These are phyloP conservation scores for Xenopus petersii DNA, from an alignment of 2,797 vertebrate genomes.

Conservation along the genomic window DNA sequence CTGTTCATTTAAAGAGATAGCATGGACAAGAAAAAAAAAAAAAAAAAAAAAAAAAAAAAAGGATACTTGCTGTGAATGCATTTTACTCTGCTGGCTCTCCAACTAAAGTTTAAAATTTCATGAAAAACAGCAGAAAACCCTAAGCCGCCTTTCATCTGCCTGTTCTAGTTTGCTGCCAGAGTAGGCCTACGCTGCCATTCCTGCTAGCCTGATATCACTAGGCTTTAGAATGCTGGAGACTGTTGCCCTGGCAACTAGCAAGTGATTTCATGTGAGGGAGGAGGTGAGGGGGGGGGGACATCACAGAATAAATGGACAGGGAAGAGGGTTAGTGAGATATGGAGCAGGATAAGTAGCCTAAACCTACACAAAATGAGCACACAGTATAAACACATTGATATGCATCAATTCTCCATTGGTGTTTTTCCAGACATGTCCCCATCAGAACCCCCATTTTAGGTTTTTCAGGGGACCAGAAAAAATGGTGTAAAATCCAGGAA, in stretches of 20 bases:
- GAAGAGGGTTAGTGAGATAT: not conserved
- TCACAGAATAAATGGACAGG: not conserved
- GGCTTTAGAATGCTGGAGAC: slow-evolving; percentile 34
- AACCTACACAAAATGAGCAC: not conserved
- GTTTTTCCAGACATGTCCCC: too few species aligned
- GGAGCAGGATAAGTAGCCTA: slow-evolving; percentile 15
- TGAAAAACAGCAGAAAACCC: too few species aligned
- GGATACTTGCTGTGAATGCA: too few species aligned
- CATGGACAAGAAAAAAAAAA: too few species aligned
- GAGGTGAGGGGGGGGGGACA: not conserved
- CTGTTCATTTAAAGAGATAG: too few species aligned
- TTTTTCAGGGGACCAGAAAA: too few species aligned
- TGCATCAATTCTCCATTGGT: too few species aligned
- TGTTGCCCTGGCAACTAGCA: slow-evolving; percentile 32
- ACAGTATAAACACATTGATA: not conserved
- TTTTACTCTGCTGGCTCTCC: too few species aligned
- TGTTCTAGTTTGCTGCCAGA: not conserved
- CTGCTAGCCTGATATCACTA: slow-evolving; percentile 2
- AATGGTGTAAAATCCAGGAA: too few species aligned
- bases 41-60: too few species aligned
- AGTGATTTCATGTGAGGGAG: slow-evolving; percentile 19
- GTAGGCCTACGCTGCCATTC: not conserved
- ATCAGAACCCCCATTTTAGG: too few species aligned
- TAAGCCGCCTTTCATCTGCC: not conserved
- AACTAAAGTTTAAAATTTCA: too few species aligned